These are phyloP conservation scores for Ecdyonurus torrentis DNA, from an alignment of 2,888 invertebrate genomes.

Conservation along the genomic window DNA sequence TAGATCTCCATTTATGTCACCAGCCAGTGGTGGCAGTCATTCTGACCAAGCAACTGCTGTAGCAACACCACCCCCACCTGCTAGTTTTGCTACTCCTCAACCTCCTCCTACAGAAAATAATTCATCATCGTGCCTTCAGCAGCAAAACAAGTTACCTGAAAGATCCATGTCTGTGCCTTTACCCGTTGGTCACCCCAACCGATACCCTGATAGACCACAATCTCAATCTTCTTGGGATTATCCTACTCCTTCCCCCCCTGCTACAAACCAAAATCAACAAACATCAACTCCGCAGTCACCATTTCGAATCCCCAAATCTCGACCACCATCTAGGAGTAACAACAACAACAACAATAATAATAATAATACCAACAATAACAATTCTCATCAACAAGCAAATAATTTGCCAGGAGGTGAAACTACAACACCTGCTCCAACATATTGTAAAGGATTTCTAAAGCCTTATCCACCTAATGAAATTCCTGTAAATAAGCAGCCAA, in stretches of 20 bases:
- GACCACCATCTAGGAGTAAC: slow-evolving; percentile 36
- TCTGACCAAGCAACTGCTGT: background rate
- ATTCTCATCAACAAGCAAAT: slow-evolving; percentile 3
- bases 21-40: background rate
- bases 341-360: slow-evolving; percentile 10
- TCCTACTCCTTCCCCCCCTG: slow-evolving; percentile 13
- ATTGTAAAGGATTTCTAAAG: slow-evolving; percentile 31
- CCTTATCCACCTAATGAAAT: slow-evolving; percentile 40
- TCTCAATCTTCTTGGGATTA: slow-evolving; percentile 11
- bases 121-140: background rate
- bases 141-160: background rate
- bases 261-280: slow-evolving; percentile 18
- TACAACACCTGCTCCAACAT: slow-evolving; percentile 11
- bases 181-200: slow-evolving; percentile 4
- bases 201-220: background rate
- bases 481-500: slow-evolving; percentile 3
- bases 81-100: background rate
- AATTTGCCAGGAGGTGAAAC: slow-evolving; percentile 8
- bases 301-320: slow-evolving; percentile 45
- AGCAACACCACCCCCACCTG: background rate
- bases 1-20: background rate
- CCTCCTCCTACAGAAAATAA: background rate
- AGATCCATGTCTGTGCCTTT: slow-evolving; percentile 9
- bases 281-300: slow-evolving; percentile 23
- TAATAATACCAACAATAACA: no score